Percentiles rank a stretch among this genome's conserved stretches.
Evolutionary conservation across 2,113 vertebrate species (phyloP).

Genomic region (Anhinga anhinga): DNA sequence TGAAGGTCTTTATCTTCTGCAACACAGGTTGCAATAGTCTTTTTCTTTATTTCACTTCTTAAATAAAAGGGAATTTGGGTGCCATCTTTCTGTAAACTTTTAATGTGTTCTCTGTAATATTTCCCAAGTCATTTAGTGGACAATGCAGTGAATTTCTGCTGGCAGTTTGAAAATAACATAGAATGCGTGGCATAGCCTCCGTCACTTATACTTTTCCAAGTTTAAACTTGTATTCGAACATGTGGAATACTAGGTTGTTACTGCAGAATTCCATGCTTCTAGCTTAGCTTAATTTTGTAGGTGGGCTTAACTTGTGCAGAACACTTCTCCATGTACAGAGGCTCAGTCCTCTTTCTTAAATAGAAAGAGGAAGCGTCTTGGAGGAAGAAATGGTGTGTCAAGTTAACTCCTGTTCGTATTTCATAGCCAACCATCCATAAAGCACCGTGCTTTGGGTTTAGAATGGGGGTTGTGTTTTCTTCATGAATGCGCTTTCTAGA

Average conservation of each 20-base stretch:
- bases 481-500: neutral
- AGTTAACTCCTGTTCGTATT: constrained; percentile 19
- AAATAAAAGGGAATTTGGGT: constrained; percentile 30
- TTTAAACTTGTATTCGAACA: neutral
- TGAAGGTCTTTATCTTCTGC: constrained; percentile 31
- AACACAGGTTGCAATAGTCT: constrained; percentile 17
- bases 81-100: constrained; percentile 47
- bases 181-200: neutral
- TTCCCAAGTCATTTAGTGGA: neutral
- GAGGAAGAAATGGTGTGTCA: constrained; percentile 11
- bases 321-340: neutral
- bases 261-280: neutral
- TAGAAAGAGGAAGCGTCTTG: neutral
- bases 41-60: constrained; percentile 17
- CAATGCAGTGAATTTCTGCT: constrained; percentile 6
- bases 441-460: neutral
- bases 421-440: neutral
- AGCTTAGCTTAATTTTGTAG: constrained; percentile 30
- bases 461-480: neutral
- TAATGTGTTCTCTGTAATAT: neutral
- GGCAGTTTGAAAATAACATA: neutral
- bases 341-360: neutral
- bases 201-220: constrained; percentile 6
- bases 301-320: constrained; percentile 50
- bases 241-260: constrained; percentile 21